These are phyloP conservation scores for Sitobion miscanthi DNA, from an alignment of 1,140 invertebrate genomes.

Conservation along the genomic window DNA sequence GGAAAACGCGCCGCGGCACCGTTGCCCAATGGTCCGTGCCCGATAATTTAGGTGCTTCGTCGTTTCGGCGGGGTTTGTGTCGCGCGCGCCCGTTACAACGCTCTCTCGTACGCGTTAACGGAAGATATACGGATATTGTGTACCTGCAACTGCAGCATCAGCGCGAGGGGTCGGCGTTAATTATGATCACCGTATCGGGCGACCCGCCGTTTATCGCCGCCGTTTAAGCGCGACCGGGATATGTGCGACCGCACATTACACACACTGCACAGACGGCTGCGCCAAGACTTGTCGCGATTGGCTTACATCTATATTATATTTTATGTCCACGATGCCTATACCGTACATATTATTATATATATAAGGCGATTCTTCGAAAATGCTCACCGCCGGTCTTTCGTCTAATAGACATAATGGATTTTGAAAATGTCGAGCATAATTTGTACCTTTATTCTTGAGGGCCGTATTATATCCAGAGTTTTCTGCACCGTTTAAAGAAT, in stretches of 20 bases:
- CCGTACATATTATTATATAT: background rate
- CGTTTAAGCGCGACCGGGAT: background rate
- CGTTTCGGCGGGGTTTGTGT: background rate
- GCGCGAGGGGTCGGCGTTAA: background rate
- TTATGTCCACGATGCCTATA: background rate
- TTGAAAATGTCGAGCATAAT: no score
- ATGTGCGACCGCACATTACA: background rate
- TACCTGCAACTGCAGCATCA: background rate
- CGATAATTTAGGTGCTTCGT: slow-evolving; percentile 4
- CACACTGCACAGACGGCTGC: no score
- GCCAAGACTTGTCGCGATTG: background rate
- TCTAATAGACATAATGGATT: no score
- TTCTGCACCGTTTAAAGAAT: background rate
- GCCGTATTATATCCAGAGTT: no score
- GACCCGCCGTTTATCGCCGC: background rate
- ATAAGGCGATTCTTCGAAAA: background rate
- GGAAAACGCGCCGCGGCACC: background rate
- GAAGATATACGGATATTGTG: background rate
- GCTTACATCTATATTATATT: background rate
- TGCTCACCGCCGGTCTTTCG: no score
- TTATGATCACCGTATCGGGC: slow-evolving; percentile 8
- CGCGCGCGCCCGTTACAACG: background rate
- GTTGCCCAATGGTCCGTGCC: slow-evolving; percentile 35
- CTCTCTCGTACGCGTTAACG: background rate
- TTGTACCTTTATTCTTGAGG: no score